Base-by-base conservation (phyloP, 2,113 vertebrate species). In the Chaenogobius annularis region DNA sequence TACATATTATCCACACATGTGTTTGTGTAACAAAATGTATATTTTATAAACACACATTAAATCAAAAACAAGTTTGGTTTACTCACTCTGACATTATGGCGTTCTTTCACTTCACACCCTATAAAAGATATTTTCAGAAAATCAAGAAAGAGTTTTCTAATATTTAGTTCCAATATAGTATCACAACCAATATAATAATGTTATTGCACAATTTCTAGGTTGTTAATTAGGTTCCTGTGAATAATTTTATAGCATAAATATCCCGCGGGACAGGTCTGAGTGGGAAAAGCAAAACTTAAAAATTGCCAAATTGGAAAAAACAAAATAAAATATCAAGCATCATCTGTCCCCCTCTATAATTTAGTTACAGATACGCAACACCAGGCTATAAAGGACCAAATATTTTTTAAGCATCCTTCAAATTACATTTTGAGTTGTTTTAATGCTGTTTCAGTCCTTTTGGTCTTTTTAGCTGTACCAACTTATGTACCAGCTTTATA, bases 1-100 rank as follows among this genome's bases (percentile, higher is more conserved):
- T 40, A 43, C 19, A 40, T 31, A 43, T 11, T 43, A 63, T 61
- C 14, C 58, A 59, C 56, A 26, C 56, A 37, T 35, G 58, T 7
- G 17, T n/a, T 31, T 54, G 19, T 8, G 20, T 54, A 10, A 0
- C 7, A 31, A 31, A 31, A 31, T 31, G 26, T 31, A 31, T 1
- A 31, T 31, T 31, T 1, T 31, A 31, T 1, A 52, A 19, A 19
- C 17, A 52, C 10, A 2, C 10, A 23, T 26, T 23, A 61, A 23
- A 2, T 1, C 2, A 43, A 22, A 44, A 23, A 13, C 1, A 47
- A 47, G 17, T 20, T 20, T 40, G 10, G 46, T 44, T 62, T 26
- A 91, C 92, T 93, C 71, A 94, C 92, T 92, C 92, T 0, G 91
- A 92, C 92, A 94, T 94, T 75, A 76, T 92, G 77, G 12, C 61